Conservation (phyloP, 2,888 invertebrate genomes). For the Pasiphila rectangulata region DNA sequence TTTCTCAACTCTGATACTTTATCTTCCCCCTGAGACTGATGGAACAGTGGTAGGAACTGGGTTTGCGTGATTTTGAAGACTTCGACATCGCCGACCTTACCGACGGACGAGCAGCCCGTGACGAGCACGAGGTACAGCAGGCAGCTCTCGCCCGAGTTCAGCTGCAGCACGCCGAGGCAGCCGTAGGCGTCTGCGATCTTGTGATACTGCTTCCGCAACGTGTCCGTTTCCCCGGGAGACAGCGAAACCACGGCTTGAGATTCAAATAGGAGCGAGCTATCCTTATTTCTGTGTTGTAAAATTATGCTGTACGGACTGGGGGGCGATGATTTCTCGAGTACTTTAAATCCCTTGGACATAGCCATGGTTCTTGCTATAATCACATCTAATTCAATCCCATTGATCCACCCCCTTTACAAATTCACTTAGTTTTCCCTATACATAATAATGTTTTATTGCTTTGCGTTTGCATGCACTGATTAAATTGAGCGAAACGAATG, state of each 20-base stretch:
- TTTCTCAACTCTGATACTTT: constrained; percentile 86
- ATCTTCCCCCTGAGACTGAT: constrained; percentile 83
- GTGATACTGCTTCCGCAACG: constrained; percentile 92
- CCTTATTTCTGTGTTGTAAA: constrained; percentile 92
- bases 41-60: constrained; percentile 92
- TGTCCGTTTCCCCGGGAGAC: constrained; percentile 93
- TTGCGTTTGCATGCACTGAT: too few species aligned
- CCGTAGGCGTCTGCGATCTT: constrained; percentile 97
- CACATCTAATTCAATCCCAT: constrained; percentile 47
- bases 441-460: not conserved
- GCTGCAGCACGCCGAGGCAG: constrained; percentile 95
- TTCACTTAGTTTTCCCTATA: constrained; percentile 16
- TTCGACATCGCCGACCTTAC: constrained; percentile 96
- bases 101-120: constrained; percentile 97
- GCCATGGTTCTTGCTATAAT: constrained; percentile 83
- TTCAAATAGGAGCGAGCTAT: constrained; percentile 93
- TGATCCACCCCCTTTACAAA: constrained; percentile 54
- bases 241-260: constrained; percentile 94
- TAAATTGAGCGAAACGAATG: not conserved
- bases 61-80: constrained; percentile 97
- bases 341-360: constrained; percentile 95
- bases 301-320: constrained; percentile 94
- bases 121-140: constrained; percentile 95
- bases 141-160: constrained; percentile 91
- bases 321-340: constrained; percentile 92